These are phyloP conservation scores for Sebastes itinus DNA, from an alignment of 2,797 vertebrate genomes.

Conservation along the genomic window DNA sequence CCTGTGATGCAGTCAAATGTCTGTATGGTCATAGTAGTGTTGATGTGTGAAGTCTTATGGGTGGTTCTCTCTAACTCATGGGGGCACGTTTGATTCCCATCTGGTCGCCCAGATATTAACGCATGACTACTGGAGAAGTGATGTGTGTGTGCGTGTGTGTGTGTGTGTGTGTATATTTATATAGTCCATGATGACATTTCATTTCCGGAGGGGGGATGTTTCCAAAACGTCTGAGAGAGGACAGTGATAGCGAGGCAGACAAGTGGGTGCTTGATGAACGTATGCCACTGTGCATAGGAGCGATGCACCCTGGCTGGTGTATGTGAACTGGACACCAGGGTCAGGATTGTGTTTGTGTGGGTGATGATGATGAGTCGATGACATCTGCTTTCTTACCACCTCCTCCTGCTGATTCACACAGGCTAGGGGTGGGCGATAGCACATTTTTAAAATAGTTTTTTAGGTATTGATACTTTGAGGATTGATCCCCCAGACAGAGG, in stretches of 20 bases:
- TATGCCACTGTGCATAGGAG: neutral
- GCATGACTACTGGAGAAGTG: neutral
- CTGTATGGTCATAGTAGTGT: neutral
- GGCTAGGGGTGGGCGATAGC: neutral
- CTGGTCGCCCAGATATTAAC: neutral
- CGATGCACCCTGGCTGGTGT: neutral
- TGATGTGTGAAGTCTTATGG: conserved; percentile 21
- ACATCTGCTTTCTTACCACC: conserved; percentile 29
- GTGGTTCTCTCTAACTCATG: neutral
- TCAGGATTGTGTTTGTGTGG: conserved; percentile 17
- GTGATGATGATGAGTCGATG: conserved; percentile 10
- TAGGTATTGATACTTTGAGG: neutral
- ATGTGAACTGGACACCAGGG: conserved; percentile 1
- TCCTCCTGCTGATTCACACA: conserved; percentile 31
- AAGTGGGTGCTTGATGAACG: conserved; percentile 38
- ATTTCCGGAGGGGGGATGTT: conserved; percentile 29
- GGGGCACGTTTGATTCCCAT: neutral
- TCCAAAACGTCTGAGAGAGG: conserved; percentile 25
- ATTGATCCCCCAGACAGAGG: neutral
- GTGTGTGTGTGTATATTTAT: no score
- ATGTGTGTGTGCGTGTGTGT: neutral
- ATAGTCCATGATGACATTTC: neutral
- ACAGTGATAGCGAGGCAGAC: conserved; percentile 30
- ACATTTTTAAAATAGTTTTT: neutral
- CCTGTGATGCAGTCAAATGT: neutral